phyloP scores from a whole-genome alignment of 2,797 vertebrate genomes.

The Graptemys geographica region DNA sequence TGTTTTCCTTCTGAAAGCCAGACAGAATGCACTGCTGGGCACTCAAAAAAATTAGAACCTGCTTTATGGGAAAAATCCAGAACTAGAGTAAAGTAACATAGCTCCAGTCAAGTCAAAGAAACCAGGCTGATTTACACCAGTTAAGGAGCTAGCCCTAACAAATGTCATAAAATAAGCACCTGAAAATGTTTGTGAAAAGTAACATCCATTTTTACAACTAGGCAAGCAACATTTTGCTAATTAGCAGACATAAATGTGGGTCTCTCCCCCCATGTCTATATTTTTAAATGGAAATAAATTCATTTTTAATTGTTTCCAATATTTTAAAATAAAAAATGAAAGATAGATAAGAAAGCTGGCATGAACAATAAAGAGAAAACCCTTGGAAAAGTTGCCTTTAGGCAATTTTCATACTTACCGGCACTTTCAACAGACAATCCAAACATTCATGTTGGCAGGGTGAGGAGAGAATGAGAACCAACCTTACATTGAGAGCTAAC shows the following conservation, averaged over 20 bases:
- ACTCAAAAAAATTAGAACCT: background rate
- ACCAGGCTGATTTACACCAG: conserved; percentile 34
- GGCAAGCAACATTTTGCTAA: background rate
- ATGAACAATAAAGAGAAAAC: background rate
- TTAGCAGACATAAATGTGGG: background rate
- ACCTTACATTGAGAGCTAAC: background rate
- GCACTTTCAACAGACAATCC: conserved; percentile 25
- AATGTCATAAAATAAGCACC: conserved; percentile 6
- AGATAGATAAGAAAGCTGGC: background rate
- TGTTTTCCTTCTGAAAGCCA: background rate
- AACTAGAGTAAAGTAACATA: conserved; percentile 3
- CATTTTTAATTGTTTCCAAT: background rate
- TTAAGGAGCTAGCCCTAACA: conserved; percentile 26
- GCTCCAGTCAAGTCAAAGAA: background rate
- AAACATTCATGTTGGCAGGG: background rate
- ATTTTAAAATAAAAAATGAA: background rate
- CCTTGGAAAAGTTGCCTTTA: background rate
- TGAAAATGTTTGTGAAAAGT: conserved; percentile 1
- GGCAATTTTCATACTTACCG: background rate
- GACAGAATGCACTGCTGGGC: rapidly evolving
- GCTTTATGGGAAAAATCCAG: background rate
- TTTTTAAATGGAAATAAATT: background rate
- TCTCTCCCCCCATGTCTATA: background rate
- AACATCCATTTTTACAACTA: background rate
- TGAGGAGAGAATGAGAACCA: conserved; percentile 31